Evolutionary conservation across 2,113 vertebrate species (phyloP).

Genomic region (Gila orcuttii): DNA sequence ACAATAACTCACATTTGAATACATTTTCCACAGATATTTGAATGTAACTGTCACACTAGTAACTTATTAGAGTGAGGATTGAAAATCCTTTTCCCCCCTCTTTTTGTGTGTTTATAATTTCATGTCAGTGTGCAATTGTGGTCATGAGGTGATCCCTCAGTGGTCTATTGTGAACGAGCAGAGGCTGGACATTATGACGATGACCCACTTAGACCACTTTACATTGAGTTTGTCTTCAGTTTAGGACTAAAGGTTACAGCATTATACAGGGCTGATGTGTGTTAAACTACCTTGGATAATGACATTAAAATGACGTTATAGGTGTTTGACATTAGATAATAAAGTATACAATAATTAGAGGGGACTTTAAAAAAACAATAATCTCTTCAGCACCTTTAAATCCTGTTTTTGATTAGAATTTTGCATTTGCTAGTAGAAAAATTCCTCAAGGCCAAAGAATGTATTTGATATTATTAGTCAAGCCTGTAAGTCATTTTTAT

Average conservation of each 20-base stretch:
- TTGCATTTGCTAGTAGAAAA: neutral
- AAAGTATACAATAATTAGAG: neutral
- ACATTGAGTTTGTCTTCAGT: conserved; percentile 12
- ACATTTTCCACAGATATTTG: neutral
- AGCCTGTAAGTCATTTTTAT: conserved; percentile 3
- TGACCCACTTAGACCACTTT: conserved; percentile 28
- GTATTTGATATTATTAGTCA: conserved; percentile 18
- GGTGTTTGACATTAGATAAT: neutral
- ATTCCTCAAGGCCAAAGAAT: conserved; percentile 13
- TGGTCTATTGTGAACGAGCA: neutral
- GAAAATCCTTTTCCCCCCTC: neutral
- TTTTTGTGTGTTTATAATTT: neutral
- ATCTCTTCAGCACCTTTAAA: neutral
- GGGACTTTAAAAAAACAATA: neutral
- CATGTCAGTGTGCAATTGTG: conserved; percentile 1
- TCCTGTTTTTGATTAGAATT: neutral
- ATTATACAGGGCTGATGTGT: neutral
- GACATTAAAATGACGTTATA: neutral
- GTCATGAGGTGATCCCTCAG: conserved; percentile 5
- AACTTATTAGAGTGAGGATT: neutral
- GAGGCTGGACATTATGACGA: conserved; percentile 6
- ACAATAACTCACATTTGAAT: no score
- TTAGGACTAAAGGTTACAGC: conserved; percentile 30
- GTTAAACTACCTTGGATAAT: neutral
- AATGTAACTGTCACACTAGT: neutral